These are phyloP conservation scores for Ailuropoda melanoleuca DNA, from an alignment of 2,113 vertebrate species.

Conservation along the genomic window DNA sequence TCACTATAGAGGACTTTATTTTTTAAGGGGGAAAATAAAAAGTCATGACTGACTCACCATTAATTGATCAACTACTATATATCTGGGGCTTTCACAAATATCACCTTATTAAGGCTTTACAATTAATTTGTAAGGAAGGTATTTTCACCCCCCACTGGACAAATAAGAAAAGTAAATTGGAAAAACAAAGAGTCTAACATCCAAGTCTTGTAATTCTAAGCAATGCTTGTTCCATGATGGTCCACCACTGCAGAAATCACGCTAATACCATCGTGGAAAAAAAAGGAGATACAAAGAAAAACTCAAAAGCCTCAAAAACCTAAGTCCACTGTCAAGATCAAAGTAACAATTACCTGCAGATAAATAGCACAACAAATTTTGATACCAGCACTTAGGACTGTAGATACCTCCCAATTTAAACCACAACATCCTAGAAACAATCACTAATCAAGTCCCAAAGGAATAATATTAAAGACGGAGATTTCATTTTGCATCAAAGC, in stretches of 20 bases:
- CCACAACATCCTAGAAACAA: background rate
- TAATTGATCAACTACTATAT: background rate
- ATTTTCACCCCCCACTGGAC: background rate
- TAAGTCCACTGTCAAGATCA: background rate
- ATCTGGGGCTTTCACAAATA: background rate
- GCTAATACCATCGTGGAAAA: background rate
- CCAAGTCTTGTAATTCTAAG: background rate
- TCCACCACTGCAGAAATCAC: background rate
- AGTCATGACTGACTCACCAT: background rate
- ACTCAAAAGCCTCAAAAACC: background rate
- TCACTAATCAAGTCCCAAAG: background rate
- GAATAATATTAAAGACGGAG: background rate
- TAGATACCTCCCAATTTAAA: background rate
- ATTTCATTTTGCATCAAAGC: background rate
- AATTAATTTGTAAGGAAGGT: background rate
- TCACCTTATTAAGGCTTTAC: background rate
- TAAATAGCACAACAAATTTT: background rate
- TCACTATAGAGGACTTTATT: background rate
- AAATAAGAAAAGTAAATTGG: background rate
- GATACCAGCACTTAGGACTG: background rate
- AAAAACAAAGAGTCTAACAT: conserved; percentile 15
- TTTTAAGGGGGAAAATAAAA: background rate
- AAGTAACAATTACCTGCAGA: background rate
- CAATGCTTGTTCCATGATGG: background rate
- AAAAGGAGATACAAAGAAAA: background rate